Evolutionary conservation across 1,140 invertebrate species (phyloP).

Genomic region (Drosophila parabipectinata): DNA sequence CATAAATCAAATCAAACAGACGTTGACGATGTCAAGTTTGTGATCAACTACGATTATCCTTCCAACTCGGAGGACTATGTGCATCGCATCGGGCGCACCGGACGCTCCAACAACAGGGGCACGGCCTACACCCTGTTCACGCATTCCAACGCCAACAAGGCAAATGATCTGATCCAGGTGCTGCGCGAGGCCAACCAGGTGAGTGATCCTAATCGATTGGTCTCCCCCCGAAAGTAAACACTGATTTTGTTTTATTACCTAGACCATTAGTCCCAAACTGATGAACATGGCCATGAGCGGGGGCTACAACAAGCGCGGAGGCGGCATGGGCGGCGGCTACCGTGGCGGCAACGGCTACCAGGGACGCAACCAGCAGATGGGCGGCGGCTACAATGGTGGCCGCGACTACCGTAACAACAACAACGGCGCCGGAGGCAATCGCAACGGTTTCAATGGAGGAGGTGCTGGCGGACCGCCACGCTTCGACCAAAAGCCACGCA

Average conservation of each 20-base stretch:
- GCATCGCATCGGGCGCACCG: constrained; percentile 99
- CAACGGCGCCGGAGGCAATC: constrained; percentile 41
- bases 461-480: constrained; percentile 47
- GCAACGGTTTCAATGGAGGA: constrained; percentile 43
- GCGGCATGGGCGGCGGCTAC: constrained; percentile 53
- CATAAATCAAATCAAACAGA: constrained; percentile 87
- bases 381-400: constrained; percentile 42
- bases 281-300: constrained; percentile 85
- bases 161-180: constrained; percentile 95
- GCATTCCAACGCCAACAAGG: constrained; percentile 95
- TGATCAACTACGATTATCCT: constrained; percentile 99
- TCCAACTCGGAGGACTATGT: constrained; percentile 99
- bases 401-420: constrained; percentile 67
- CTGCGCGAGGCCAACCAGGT: constrained; percentile 98
- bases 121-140: constrained; percentile 99
- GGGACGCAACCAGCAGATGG: constrained; percentile 69
- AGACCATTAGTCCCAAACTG: constrained; percentile 86
- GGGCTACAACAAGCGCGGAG: constrained; percentile 79
- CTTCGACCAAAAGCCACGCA: constrained; percentile 64
- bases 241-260: neutral
- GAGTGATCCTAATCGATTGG: constrained; percentile 14
- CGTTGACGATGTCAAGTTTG: constrained; percentile 99
- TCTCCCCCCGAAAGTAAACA: neutral
- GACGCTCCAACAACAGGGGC: constrained; percentile 95
- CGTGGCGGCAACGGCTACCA: constrained; percentile 68